Base-by-base conservation (phyloP, 2,113 vertebrate species). In the Aldabrachelys gigantea region DNA sequence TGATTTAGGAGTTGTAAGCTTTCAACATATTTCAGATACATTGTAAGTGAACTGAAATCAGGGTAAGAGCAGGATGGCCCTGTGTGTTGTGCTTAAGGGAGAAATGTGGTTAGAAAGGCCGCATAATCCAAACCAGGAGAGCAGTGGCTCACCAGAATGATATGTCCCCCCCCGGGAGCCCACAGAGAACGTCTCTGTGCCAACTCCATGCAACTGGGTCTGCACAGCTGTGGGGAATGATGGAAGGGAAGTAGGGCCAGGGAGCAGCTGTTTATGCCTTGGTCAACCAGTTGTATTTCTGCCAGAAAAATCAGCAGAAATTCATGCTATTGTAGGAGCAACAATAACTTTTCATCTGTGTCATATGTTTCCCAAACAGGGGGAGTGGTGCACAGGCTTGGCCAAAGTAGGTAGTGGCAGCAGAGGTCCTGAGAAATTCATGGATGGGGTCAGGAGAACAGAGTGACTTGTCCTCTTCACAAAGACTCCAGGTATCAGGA, bases 301-400 rank as follows among this genome's bases (percentile, higher is more conserved):
- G 96, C 96, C 94, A 97, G 94, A 92, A 92, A 96, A 97, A 94
- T 96, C 94, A 97, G 93, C 96, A 96, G 92, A 97, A 97, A 95
- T 87, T 95, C 9, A 1, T 92, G 88, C 92, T 91, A 82, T 0
- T 0, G 90, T 94, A 88, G 89, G 91, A 97, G 87, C 88, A 93
- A 52, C 83, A 86, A 93, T 95, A 4, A 29, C 94, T 79, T 47
- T 92, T 90, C 94, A 91, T 94, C 95, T n/a, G 38, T 97, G 96
- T 95, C 90, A 81, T 95, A 75, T 89, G 90, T 57, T 92, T 97
- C 95, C 94, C 91, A 78, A 85, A 94, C 92, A 81, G 80, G 47
- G 54, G 90, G 78, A 93, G 85, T 95, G 91, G 93, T 96, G 95
- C 75, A 31, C 84, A 95, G 84, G 82, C 80, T 90, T 96, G 96